These are phyloP conservation scores for Dioctria rufipes DNA, from an alignment of 2,888 invertebrate species.

Conservation along the genomic window DNA sequence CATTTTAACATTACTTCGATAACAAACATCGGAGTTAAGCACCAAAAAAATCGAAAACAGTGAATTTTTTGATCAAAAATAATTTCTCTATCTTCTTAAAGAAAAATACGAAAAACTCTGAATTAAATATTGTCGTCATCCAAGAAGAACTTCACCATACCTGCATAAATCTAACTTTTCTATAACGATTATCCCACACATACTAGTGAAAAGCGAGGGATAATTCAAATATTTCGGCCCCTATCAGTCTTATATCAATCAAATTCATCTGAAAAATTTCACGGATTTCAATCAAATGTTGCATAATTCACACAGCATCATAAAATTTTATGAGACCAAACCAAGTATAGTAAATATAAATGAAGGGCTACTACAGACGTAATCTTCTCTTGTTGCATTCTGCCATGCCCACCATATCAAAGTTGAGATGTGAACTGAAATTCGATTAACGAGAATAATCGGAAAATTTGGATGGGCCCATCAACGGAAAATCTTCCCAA, in stretches of 20 bases:
- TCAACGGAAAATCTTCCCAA: not conserved
- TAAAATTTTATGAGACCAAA: slow-evolving; percentile 37
- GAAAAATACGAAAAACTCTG: no score
- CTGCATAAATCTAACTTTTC: no score
- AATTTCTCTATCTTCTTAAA: no score
- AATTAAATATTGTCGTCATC: no score
- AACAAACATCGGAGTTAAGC: no score
- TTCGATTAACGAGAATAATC: not conserved
- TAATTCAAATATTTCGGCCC: not conserved
- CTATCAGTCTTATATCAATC: slow-evolving; percentile 16
- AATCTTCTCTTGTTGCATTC: not conserved
- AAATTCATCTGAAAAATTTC: slow-evolving; percentile 34
- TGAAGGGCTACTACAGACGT: not conserved
- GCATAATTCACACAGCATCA: slow-evolving; percentile 15
- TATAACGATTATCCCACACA: no score
- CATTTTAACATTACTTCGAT: no score
- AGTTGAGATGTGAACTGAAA: not conserved
- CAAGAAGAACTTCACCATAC: no score
- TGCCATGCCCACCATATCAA: not conserved
- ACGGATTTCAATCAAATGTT: slow-evolving; percentile 50
- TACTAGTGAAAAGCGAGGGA: no score
- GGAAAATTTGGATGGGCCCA: not conserved
- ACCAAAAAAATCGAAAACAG: no score
- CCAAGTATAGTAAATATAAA: not conserved
- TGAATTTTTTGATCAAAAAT: no score